Base-by-base conservation (phyloP, 30 jellyfish, hydroid and myxozoan genomes). In the Aurelia coerulea region DNA sequence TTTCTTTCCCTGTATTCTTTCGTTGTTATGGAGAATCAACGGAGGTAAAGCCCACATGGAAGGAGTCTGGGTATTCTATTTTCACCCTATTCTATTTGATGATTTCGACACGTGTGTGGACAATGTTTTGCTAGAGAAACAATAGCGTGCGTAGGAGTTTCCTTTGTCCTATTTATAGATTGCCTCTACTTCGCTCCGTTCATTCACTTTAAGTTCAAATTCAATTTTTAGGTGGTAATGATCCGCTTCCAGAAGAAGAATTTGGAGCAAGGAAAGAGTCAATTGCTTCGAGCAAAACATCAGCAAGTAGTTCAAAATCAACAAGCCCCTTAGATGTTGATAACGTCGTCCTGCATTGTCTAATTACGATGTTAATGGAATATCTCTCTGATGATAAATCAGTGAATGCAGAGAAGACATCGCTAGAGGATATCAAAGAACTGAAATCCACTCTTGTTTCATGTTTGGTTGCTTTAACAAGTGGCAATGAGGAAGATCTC, bases 401-500 rank as follows among this genome's bases (percentile, higher is more conserved):
- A 0, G 88, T 74, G 49, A 84, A 54, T 63, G 83, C 75, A n/a
- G 77, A 84, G 76, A 62, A 13, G 19, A 51, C 74, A 16, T 15
- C 76, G 17, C 52, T 46, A 49, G 93, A 84, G 2, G 93, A 84
- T 19, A 60, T 84, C 10, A 63, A 78, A n/a, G 76, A 84, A 14
- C 87, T 84, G 41, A 64, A n/a, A 65, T 42, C 76, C 17, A 74
- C 67, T 3, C 19, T 84, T 11, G 62, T 14, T 74, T 19, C 81
- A 18, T 84, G 84, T 34, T 12, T 84, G 42, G 56, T 66, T 18
- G 88, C 74, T 4, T 78, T 84, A 70, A 73, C 93, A n/a, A 18
- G 46, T 84, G 82, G 68, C 0, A 71, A 52, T n/a, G 83, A 84
- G 11, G 93, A 77, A 16, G 84, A 66, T 23, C 88, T 75, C 46